These are phyloP conservation scores for Crossaster papposus DNA, from an alignment of 53 echinoderm and acorn worm species.

Conservation along the genomic window DNA sequence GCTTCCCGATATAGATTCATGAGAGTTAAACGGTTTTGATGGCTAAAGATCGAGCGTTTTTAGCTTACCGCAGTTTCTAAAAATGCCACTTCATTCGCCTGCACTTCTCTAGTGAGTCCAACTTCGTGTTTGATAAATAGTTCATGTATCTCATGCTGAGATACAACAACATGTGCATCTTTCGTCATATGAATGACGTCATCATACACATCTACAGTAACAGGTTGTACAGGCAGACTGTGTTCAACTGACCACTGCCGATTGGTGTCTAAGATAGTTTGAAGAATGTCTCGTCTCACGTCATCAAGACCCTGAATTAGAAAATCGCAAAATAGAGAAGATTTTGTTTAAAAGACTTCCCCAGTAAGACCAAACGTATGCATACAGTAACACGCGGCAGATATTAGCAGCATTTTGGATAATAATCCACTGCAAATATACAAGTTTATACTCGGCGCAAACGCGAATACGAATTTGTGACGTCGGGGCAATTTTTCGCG, in stretches of 20 bases:
- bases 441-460: too few species aligned
- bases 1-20: too few species aligned
- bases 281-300: slow-evolving; percentile 68
- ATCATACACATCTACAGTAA: slow-evolving; percentile 69
- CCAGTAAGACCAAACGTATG: too few species aligned
- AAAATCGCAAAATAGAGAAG: not conserved
- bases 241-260: slow-evolving; percentile 53
- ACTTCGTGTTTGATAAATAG: slow-evolving; percentile 46
- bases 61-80: slow-evolving; percentile 42
- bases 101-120: not conserved
- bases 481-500: too few species aligned
- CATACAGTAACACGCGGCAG: too few species aligned
- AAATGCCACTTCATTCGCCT: slow-evolving; percentile 26
- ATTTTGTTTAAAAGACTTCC: too few species aligned
- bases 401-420: too few species aligned
- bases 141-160: slow-evolving; percentile 10
- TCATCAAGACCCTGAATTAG: slow-evolving; percentile 80
- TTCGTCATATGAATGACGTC: slow-evolving; percentile 65
- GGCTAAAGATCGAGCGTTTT: not conserved
- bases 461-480: too few species aligned
- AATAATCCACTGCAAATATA: too few species aligned
- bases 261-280: slow-evolving; percentile 57
- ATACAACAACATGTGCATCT: slow-evolving; percentile 56
- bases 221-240: slow-evolving; percentile 49
- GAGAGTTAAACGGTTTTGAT: not conserved